Conservation (phyloP, 2,797 vertebrate genomes). For the Hydrophis major region DNA sequence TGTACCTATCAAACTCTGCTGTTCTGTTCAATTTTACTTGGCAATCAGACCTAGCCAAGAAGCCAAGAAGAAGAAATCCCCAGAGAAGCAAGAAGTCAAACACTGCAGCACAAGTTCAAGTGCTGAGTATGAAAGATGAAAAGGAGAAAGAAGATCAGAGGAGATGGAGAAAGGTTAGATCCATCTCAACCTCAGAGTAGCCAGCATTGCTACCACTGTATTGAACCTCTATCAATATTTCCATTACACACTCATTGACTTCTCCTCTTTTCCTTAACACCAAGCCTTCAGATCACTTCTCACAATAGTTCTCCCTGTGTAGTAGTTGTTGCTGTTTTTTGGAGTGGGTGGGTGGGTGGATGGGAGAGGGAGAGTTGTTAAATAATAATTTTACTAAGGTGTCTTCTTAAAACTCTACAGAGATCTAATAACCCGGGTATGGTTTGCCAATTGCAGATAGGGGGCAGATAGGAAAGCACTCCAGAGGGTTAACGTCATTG, state of each 20-base stretch:
- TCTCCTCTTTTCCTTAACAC: slow-evolving; percentile 41
- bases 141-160: slow-evolving; percentile 39
- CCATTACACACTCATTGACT: slow-evolving; percentile 69
- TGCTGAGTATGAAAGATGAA: slow-evolving; percentile 10
- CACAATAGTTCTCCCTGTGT: not conserved
- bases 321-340: not conserved
- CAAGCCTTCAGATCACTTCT: not conserved
- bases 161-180: slow-evolving; percentile 51
- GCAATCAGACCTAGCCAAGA: too few species aligned
- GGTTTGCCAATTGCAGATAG: too few species aligned
- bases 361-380: too few species aligned
- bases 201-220: slow-evolving; percentile 57
- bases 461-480: too few species aligned
- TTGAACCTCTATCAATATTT: slow-evolving; percentile 66
- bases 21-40: not conserved
- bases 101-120: not conserved
- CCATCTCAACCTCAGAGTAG: slow-evolving; percentile 38
- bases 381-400: not conserved
- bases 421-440: not conserved
- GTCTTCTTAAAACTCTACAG: not conserved
- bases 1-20: too few species aligned
- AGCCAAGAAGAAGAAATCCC: not conserved
- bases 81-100: not conserved
- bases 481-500: too few species aligned
- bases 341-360: not conserved